phyloP scores from a whole-genome alignment of 92 coral and sea anemone genomes.

The Epizoanthus ramosus region DNA sequence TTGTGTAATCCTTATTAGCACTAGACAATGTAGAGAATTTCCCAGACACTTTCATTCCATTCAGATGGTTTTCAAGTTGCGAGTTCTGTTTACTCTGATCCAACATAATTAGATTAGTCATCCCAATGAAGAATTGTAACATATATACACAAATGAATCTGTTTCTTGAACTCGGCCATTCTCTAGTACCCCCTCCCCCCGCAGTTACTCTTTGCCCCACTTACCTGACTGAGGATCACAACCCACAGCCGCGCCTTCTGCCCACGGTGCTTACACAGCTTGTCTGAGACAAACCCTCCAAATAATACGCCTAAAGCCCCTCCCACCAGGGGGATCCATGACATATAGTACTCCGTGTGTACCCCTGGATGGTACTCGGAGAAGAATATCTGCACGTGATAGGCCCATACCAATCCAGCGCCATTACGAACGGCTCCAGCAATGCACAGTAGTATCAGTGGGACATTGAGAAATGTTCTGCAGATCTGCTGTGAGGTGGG shows the following conservation, averaged over 20 bases:
- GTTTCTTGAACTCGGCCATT: too few species aligned
- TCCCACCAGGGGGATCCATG: conserved; percentile 37
- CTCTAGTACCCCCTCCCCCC: too few species aligned
- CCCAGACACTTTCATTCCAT: too few species aligned
- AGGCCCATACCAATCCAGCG: conserved; percentile 27
- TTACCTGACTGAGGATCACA: conserved; percentile 18
- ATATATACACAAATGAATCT: too few species aligned
- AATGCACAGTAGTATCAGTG: conserved; percentile 11
- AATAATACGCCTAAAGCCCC: conserved; percentile 12
- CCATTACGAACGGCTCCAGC: conserved; percentile 36
- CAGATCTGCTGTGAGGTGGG: conserved; percentile 13
- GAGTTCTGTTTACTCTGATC: too few species aligned
- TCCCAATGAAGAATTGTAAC: too few species aligned
- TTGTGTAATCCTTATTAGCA: too few species aligned
- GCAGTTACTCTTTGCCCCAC: too few species aligned
- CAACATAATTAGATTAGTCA: too few species aligned
- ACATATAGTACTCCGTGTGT: conserved; percentile 30
- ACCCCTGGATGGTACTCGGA: conserved; percentile 20
- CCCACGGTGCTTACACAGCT: conserved; percentile 19
- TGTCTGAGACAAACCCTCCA: conserved; percentile 37
- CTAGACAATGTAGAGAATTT: too few species aligned
- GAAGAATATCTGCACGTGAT: conserved; percentile 28
- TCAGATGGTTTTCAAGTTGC: too few species aligned
- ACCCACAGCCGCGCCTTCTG: conserved; percentile 30
- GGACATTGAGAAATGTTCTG: conserved; percentile 18